Percentiles rank a stretch among this genome's conserved stretches.
Conservation (phyloP, 2,888 invertebrate species). For the Tetragonisca angustula region DNA sequence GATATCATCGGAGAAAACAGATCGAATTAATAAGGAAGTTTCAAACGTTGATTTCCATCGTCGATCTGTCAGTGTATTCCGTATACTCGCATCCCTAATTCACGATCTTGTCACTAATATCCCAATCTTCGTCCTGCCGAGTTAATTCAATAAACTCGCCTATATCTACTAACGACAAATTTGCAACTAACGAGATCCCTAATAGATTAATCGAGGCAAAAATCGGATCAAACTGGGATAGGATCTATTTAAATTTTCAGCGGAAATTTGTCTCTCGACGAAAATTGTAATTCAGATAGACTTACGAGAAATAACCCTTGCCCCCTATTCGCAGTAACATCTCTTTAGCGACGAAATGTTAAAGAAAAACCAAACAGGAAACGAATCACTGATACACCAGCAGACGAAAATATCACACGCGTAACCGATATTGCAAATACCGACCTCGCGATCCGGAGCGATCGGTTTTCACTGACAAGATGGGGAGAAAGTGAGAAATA, state of each 20-base stretch:
- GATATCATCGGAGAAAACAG: neutral
- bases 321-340: slow-evolving; percentile 27
- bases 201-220: neutral
- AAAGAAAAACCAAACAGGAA: slow-evolving; percentile 1
- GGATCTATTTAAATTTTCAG: neutral
- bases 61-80: neutral
- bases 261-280: neutral
- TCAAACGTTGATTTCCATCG: neutral
- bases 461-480: neutral
- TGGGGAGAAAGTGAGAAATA: neutral
- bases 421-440: slow-evolving; percentile 1
- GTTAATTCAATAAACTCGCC: slow-evolving; percentile 27
- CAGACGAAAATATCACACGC: slow-evolving; percentile 5
- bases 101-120: neutral
- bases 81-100: slow-evolving; percentile 11
- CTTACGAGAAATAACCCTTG: slow-evolving; percentile 41
- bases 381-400: slow-evolving; percentile 33
- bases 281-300: neutral
- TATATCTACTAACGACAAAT: neutral
- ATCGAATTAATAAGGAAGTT: neutral
- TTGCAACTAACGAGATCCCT: neutral
- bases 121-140: neutral
- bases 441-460: neutral
- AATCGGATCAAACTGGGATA: neutral
- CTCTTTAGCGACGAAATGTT: slow-evolving; percentile 7